Conservation (phyloP, 2,113 vertebrate genomes). For the Ageneiosus marmoratus region DNA sequence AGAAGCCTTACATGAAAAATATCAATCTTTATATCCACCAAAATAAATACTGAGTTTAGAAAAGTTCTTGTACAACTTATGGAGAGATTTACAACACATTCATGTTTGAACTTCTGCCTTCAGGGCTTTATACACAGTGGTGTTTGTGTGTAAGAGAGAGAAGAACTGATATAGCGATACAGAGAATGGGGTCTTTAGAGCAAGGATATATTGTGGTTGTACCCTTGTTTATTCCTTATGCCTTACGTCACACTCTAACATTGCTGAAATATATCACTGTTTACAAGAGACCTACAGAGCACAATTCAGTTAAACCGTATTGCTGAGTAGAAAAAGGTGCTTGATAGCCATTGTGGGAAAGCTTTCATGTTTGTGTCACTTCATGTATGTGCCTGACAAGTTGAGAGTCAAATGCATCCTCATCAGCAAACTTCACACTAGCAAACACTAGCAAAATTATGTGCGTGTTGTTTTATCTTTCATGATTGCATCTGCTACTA, state of each 20-base stretch:
- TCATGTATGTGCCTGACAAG: background rate
- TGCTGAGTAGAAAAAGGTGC: background rate
- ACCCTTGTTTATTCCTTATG: constrained; percentile 2
- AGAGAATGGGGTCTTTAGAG: background rate
- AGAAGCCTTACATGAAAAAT: constrained; percentile 74
- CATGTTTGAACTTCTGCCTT: constrained; percentile 58
- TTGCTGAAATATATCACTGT: constrained; percentile 7
- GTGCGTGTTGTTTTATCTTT: background rate
- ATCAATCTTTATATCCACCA: constrained; percentile 68
- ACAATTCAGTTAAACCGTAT: background rate
- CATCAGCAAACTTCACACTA: constrained; percentile 16
- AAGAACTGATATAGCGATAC: background rate
- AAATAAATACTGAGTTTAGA: constrained; percentile 74
- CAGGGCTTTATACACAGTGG: constrained; percentile 27
- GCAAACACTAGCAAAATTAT: constrained; percentile 36
- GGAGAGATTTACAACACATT: constrained; percentile 66
- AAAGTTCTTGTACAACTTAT: constrained; percentile 62
- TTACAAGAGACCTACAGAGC: constrained; percentile 1
- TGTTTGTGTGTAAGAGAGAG: background rate
- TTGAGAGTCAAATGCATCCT: background rate
- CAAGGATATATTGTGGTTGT: background rate
- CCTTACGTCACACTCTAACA: background rate
- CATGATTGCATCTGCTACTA: constrained; percentile 21
- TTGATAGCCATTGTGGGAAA: background rate
- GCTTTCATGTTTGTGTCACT: background rate